Conservation (phyloP, 1,140 invertebrate species). For the Chlorops oryzae region DNA sequence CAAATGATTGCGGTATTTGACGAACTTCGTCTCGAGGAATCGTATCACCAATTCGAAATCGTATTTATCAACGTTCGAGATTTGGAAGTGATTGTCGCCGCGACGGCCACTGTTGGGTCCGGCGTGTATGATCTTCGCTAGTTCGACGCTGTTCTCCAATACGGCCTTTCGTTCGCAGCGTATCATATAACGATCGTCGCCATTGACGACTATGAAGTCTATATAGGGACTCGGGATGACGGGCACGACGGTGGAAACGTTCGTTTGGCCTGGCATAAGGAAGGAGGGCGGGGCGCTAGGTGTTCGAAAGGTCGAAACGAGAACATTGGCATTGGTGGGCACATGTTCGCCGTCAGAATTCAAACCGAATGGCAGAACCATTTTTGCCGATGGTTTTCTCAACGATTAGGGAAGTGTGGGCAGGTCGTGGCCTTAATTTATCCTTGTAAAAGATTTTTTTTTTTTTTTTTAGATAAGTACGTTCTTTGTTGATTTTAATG, state of each 20-base stretch:
- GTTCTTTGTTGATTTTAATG: no score
- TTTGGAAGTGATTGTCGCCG: conserved; percentile 45
- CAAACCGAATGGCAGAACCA: conserved; percentile 43
- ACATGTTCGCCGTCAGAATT: conserved; percentile 33
- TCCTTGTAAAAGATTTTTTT: no score
- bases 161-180: conserved; percentile 41
- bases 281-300: conserved; percentile 38
- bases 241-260: conserved; percentile 37
- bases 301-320: conserved; percentile 6
- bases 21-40: conserved; percentile 43
- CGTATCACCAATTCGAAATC: conserved; percentile 44
- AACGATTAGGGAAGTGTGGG: no score
- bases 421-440: no score
- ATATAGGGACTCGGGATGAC: conserved; percentile 44
- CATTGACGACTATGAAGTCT: conserved; percentile 45
- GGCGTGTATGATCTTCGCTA: conserved; percentile 43
- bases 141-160: conserved; percentile 38
- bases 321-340: conserved; percentile 16
- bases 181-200: conserved; percentile 44
- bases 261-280: conserved; percentile 33
- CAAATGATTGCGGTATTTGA: conserved; percentile 44
- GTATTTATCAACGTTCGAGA: conserved; percentile 40
- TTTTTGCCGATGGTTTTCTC: no score
- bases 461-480: no score
- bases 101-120: conserved; percentile 42